Evolutionary conservation across 2,888 invertebrate species (phyloP), one percentile per base, ranked within the genome.

Genomic region (Strigamia transsilvanica): DNA sequence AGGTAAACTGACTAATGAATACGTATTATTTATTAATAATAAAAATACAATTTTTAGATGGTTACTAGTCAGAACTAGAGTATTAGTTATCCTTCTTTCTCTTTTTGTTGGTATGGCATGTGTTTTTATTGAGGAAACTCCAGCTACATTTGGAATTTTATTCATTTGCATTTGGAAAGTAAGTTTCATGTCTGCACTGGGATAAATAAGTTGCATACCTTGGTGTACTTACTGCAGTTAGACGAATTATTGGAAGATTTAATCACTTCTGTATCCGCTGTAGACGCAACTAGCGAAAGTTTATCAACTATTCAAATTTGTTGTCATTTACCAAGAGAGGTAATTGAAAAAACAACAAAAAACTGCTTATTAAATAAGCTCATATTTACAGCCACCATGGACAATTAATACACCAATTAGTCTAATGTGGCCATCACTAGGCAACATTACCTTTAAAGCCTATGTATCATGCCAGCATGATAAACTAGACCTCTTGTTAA

Each of bases 111-210:
- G 27, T 32, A 10, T 73, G 23, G 73, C 13, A 4, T 32, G 73
- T 27, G n/a, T 73, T 5, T 73, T 7, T 32, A 32, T 3, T 27
- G 73, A 73, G 73, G 15, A 73, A 32, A 73, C 32, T 73, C 13
- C 73, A 73, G 73, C 73, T 15, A 13, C 73, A 73, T 12, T 73
- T 73, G 73, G 73, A 73, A 7, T 73, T 73, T 12, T 27, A 15
- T 27, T 73, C 73, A 73, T 73, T 73, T 73, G 73, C n/a, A 32
- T n/a, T 73, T 73, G 73, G 73, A 73, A 73, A 12, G 73, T 73
- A 32, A 73, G 5, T 27, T 73, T 32, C 32, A 18, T 23, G 21
- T n/a, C 23, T 61, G 27, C 73, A 73, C 13, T 15, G 13, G 12
- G 13, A 12, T 32, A 27, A 15, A 27, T 27, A 73, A 73, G 13